Base-by-base conservation (phyloP, 2,888 invertebrate genomes). In the Agrochola macilenta region DNA sequence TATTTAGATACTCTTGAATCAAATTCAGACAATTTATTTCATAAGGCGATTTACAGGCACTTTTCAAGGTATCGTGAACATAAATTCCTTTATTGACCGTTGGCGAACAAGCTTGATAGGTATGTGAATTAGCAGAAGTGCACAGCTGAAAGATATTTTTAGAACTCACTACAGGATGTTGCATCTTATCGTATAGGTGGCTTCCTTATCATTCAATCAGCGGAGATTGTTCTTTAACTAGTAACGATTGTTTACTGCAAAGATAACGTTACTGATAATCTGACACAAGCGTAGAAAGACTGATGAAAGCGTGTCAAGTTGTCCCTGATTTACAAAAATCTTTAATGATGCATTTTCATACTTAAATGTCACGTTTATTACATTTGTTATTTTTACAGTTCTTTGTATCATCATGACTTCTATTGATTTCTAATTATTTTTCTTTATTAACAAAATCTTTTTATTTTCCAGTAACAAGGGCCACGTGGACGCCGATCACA, bases 401-500 rank as follows among this genome's bases (percentile, higher is more conserved):
- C 9, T 26, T 7, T n/a, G 8, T 17, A 14, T 39, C n/a, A 54
- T 23, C 2, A 52, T 52, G 20, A 35, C 8, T 64, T 39, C 30
- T 39, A 23, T 17, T 17, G 20, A 63, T 30, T 39, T n/a, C 17
- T 5, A 5, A 30, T 72, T 43, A 43, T 43, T 63, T 14, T 43
- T 43, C 3, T 52, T 11, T 52, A 20, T 35, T 35, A 77, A 63
- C 14, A 30, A 60, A 54, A 23, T 64, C 8, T 4, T 65, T 66
- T 69, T 0, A 26, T 46, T 71, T 75, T 72, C 12, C 92, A 96
- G 97, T 81, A 97, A 97, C 88, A 97, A 98, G 90, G 98, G 98
- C 0, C 97, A 97, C 88, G 93, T 97, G 79, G 97, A 97, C 82
- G 97, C 97, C 23, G 97, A 97, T 83, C 97, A 98, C 91, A 97